phyloP scores from a whole-genome alignment of 2,113 vertebrate genomes.

The Poeciliopsis turrubarensis region DNA sequence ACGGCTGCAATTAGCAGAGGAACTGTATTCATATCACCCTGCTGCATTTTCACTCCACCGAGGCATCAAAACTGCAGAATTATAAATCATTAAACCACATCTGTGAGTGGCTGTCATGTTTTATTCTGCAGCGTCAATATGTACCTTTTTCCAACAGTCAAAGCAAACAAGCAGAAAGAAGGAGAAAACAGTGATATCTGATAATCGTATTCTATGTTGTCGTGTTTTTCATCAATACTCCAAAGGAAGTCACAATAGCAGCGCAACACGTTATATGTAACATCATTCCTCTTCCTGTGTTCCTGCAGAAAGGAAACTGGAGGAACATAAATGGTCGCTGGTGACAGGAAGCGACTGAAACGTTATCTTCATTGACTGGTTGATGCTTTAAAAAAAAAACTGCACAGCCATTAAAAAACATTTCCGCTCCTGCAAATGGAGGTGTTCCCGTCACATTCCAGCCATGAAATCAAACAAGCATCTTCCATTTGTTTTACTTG shows the following conservation, averaged over 20 bases:
- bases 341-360: conserved; percentile 15
- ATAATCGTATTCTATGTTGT: not conserved
- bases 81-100: not conserved
- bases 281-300: not conserved
- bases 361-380: not conserved
- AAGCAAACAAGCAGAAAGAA: not conserved
- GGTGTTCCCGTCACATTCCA: not conserved
- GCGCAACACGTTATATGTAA: not conserved
- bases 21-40: not conserved
- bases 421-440: not conserved
- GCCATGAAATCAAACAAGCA: not conserved
- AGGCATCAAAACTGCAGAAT: not conserved
- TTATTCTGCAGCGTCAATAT: not conserved
- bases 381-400: not conserved
- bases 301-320: not conserved
- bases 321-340: not conserved
- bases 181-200: not conserved
- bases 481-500: not conserved
- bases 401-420: not conserved
- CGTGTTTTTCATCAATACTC: not conserved
- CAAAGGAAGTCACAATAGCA: not conserved
- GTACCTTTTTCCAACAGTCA: not conserved
- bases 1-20: not conserved
- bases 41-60: not conserved
- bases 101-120: not conserved